A percentile compares a stretch with the other conserved stretches of the same genome.
Evolutionary conservation across 2,797 vertebrate species (phyloP).

Genomic region (Delichon dasypus): DNA sequence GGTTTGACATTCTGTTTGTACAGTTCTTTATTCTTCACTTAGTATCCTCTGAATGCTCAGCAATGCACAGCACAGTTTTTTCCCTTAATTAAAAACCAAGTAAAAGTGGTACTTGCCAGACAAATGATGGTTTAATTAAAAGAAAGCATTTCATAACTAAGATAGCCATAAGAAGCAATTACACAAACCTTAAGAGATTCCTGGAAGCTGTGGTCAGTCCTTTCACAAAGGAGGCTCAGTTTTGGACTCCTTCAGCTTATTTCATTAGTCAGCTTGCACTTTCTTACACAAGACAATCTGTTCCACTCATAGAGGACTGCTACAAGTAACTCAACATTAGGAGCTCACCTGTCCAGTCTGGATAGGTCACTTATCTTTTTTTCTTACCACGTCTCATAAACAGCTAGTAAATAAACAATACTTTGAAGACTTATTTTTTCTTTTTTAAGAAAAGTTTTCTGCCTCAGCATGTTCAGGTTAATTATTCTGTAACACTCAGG

Average conservation of each 20-base stretch:
- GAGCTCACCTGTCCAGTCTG: neutral
- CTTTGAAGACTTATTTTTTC: neutral
- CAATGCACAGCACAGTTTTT: neutral
- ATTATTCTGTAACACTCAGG: neutral
- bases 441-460: neutral
- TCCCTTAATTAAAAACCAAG: slow-evolving; percentile 54
- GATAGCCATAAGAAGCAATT: slow-evolving; percentile 12
- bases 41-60: neutral
- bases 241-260: neutral
- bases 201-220: neutral
- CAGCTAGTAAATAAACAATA: neutral
- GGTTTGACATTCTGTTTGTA: slow-evolving; percentile 7
- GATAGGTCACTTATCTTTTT: neutral
- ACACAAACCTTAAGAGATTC: neutral
- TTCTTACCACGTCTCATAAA: neutral
- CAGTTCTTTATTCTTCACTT: slow-evolving; percentile 12
- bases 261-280: neutral
- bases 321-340: neutral
- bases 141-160: slow-evolving; percentile 42
- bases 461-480: neutral
- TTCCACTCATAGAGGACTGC: neutral
- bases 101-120: slow-evolving; percentile 54
- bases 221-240: neutral
- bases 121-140: slow-evolving; percentile 63
- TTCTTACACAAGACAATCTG: neutral